A percentile compares a stretch with the other conserved stretches of the same genome.
These are phyloP conservation scores for Probosciger aterrimus DNA, from an alignment of 2,113 vertebrate genomes.

Conservation along the genomic window DNA sequence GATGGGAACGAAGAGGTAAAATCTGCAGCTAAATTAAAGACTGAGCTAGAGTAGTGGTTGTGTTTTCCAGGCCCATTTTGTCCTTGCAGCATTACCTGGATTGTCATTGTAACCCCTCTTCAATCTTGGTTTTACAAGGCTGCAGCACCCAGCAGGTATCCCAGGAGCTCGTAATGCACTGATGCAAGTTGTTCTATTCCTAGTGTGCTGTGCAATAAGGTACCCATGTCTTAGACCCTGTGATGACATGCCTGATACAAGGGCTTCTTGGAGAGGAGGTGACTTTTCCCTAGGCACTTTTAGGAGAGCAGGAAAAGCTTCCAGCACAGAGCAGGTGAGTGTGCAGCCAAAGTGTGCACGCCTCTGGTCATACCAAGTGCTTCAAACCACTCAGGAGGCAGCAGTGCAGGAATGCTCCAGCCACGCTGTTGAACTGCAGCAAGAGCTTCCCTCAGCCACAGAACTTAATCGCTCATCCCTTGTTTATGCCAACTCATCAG, in stretches of 20 bases:
- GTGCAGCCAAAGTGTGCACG: not conserved
- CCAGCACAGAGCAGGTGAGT: not conserved
- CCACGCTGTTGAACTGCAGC: rapidly evolving
- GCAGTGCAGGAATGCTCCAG: not conserved
- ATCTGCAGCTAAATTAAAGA: not conserved
- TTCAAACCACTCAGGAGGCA: not conserved
- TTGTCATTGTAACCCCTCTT: not conserved
- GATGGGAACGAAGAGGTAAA: not conserved
- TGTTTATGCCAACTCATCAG: not conserved
- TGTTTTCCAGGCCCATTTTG: not conserved
- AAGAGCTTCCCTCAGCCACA: not conserved
- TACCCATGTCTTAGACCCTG: not conserved
- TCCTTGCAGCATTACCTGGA: not conserved
- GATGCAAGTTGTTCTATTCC: not conserved
- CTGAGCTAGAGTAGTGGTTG: not conserved
- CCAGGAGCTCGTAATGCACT: not conserved
- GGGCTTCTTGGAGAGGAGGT: not conserved
- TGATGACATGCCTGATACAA: not conserved
- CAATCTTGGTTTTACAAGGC: not conserved
- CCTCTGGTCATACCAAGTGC: rapidly evolving
- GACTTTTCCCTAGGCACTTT: not conserved
- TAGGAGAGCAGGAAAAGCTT: not conserved
- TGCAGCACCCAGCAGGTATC: not conserved
- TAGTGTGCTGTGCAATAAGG: not conserved
- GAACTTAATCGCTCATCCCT: not conserved